Percentiles rank a stretch among this genome's conserved stretches.
These are phyloP conservation scores for Anarsia innoxiella DNA, from an alignment of 2,888 invertebrate genomes.

Conservation along the genomic window DNA sequence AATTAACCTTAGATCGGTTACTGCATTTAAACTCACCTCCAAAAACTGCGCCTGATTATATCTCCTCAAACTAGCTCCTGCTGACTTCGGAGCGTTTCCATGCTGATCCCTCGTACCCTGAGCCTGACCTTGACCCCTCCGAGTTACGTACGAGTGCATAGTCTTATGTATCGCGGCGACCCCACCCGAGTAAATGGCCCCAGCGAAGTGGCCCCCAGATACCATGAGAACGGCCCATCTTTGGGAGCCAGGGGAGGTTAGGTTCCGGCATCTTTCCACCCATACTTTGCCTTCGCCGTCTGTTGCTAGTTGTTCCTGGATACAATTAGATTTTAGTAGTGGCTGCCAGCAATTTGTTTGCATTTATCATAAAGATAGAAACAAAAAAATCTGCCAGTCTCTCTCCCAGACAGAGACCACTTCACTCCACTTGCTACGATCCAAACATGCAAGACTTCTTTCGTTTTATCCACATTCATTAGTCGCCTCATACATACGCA, in stretches of 20 bases:
- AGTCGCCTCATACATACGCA: too few species aligned
- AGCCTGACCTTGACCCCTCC: slow-evolving; percentile 88
- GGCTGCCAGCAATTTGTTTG: too few species aligned
- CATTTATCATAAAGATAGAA: too few species aligned
- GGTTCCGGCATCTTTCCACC: slow-evolving; percentile 48
- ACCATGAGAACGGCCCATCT: slow-evolving; percentile 87
- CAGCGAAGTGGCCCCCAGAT: slow-evolving; percentile 81
- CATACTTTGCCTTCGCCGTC: slow-evolving; percentile 61
- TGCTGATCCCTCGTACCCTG: slow-evolving; percentile 79
- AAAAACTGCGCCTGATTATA: slow-evolving; percentile 85
- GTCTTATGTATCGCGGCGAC: slow-evolving; percentile 82
- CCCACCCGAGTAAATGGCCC: slow-evolving; percentile 57
- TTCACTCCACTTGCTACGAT: too few species aligned
- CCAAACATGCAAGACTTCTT: too few species aligned
- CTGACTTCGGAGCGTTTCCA: slow-evolving; percentile 82
- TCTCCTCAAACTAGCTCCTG: slow-evolving; percentile 85
- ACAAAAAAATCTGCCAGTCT: too few species aligned
- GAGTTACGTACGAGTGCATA: slow-evolving; percentile 88
- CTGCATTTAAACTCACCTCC: slow-evolving; percentile 78
- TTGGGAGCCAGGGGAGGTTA: slow-evolving; percentile 55
- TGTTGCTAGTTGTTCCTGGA: slow-evolving; percentile 66
- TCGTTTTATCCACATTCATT: too few species aligned
- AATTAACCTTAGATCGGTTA: too few species aligned
- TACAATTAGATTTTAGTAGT: too few species aligned
- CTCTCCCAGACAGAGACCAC: too few species aligned